Conservation (phyloP, 2,888 invertebrate genomes). For the Polydrusus tereticollis region DNA sequence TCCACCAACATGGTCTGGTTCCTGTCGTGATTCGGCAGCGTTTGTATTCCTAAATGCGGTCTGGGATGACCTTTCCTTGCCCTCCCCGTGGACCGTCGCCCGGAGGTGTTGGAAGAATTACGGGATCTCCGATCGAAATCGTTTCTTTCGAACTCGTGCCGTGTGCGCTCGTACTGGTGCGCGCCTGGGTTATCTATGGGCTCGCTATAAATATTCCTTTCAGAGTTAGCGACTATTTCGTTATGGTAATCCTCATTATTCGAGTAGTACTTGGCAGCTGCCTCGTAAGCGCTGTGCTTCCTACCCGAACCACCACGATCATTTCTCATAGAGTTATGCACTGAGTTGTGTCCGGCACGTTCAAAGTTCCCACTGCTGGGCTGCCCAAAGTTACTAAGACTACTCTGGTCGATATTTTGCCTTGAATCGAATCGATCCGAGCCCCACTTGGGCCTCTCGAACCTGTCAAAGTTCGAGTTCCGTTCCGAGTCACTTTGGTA, state of each 20-base stretch:
- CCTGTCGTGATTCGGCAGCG: conserved; percentile 70
- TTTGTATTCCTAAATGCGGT: conserved; percentile 71
- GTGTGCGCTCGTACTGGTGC: conserved; percentile 64
- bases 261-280: conserved; percentile 62
- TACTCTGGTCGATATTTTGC: conserved; percentile 67
- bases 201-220: conserved; percentile 68
- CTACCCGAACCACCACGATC: conserved; percentile 59
- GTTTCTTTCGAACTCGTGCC: conserved; percentile 75
- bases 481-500: conserved; percentile 73
- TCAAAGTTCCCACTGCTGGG: conserved; percentile 62
- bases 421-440: conserved; percentile 72
- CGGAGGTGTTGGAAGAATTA: conserved; percentile 65
- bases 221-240: conserved; percentile 63
- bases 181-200: conserved; percentile 61
- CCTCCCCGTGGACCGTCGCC: conserved; percentile 63
- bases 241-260: conserved; percentile 63
- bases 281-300: conserved; percentile 60
- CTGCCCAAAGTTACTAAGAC: conserved; percentile 60
- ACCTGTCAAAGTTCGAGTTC: conserved; percentile 67
- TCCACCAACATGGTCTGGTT: conserved; percentile 86
- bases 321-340: conserved; percentile 59
- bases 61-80: conserved; percentile 67
- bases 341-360: conserved; percentile 58
- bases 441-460: conserved; percentile 72
- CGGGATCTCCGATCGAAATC: conserved; percentile 67